Conservation (phyloP, 2,113 vertebrate genomes). For the Sebastes fasciatus region DNA sequence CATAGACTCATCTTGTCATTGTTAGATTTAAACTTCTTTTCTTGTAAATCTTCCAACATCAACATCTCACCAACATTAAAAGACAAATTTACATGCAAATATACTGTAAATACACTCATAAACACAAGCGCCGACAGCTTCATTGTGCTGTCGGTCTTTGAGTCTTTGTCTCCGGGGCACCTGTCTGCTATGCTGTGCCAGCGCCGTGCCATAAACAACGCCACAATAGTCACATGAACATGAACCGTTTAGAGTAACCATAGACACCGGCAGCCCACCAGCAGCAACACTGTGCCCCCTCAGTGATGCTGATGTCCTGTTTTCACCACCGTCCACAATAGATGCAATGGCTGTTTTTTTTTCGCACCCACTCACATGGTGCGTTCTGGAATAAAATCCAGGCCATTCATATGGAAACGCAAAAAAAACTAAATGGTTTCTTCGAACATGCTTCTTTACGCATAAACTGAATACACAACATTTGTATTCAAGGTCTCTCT, state of each 20-base stretch:
- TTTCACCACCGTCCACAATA: conserved; percentile 47
- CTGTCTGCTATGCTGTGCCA: conserved; percentile 50
- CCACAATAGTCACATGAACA: conserved; percentile 34
- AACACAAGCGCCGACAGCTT: conserved; percentile 39
- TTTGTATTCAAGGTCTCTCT: conserved; percentile 2
- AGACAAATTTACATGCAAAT: conserved; percentile 26
- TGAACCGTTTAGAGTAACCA: conserved; percentile 62
- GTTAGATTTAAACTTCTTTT: not conserved
- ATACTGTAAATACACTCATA: conserved; percentile 10
- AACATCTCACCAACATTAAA: not conserved
- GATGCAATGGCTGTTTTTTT: conserved; percentile 14
- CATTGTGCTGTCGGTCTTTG: conserved; percentile 44
- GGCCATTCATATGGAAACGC: not conserved
- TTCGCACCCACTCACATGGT: conserved; percentile 40
- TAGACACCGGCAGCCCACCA: conserved; percentile 61
- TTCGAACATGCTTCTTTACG: not conserved
- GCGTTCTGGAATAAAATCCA: conserved; percentile 43
- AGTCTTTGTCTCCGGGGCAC: conserved; percentile 55
- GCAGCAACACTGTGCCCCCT: conserved; percentile 47
- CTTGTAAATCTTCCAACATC: not conserved
- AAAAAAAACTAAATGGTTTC: not conserved
- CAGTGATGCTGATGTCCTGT: conserved; percentile 49
- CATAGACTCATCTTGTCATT: not conserved
- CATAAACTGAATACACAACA: not conserved
- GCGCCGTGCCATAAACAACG: conserved; percentile 39